Base-by-base conservation (phyloP, 92 coral and sea anemone species). In the Actinernus sp. region DNA sequence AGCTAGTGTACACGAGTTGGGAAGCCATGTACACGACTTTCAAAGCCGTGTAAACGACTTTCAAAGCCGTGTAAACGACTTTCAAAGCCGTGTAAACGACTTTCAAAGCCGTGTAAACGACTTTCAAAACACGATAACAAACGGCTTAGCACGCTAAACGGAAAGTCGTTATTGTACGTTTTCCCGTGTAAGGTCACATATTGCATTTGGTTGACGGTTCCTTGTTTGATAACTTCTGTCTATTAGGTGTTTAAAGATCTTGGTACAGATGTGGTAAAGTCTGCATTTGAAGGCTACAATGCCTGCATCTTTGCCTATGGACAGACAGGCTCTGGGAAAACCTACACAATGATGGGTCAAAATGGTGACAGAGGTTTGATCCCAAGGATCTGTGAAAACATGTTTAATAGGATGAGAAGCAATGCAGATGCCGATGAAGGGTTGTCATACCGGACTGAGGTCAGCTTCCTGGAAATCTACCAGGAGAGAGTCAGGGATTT, bases 271-370 rank as follows among this genome's bases (percentile, higher is more conserved):
- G 97, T 93, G 18, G 86, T 93, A 40, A 91, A 93, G 40, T 92
- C 98, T 1, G 97, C 98, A 8, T 93, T 87, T 67, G 98, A 93
- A 55, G 98, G 98, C 7, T 93, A 93, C 82, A 93, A 93, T 70
- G 96, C 97, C 13, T 93, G 98, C 26, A 93, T 93, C 41, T 93
- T 93, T 75, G 98, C 98, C 1, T 93, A 93, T 31, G 98, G 98
- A 5, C 98, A 93, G 61, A 93, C 98, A 1, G 98, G 98, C 8
- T 93, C 98, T 31, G 98, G 98, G 13, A 93, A 93, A 61, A 93
- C 98, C 3, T 87, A 82, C 63, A 93, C 97, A 19, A 93, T 93
- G 99, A 95, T 95, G 99, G 99, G 99, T 6, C 85, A 71, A 26
- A 65, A 82, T 5, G 86, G 86, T 17, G 78, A 86, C 47, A 63